Evolutionary conservation across 2,888 invertebrate genomes (phyloP).

Genomic region (Chloroclysta siterata): DNA sequence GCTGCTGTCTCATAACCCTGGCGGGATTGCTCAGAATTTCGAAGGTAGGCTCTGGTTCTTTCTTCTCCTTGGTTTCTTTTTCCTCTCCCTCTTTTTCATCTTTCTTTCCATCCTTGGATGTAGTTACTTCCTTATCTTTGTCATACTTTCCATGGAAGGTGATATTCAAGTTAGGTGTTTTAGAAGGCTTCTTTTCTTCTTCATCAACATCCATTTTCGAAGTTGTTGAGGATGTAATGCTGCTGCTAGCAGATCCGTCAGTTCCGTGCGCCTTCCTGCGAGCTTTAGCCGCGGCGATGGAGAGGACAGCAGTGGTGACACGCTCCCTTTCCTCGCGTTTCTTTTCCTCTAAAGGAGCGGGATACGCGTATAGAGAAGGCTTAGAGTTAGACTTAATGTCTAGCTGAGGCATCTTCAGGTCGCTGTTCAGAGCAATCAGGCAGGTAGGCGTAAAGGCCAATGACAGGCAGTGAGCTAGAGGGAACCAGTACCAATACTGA

Average conservation of each 20-base stretch:
- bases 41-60: conserved; percentile 96
- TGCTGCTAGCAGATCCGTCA: conserved; percentile 85
- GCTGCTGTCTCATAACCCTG: conserved; percentile 95
- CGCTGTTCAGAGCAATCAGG: conserved; percentile 96
- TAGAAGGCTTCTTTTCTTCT: conserved; percentile 83
- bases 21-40: conserved; percentile 98
- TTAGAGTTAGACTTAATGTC: conserved; percentile 96
- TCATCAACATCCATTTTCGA: conserved; percentile 96
- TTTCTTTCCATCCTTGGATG: conserved; percentile 80
- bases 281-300: conserved; percentile 96
- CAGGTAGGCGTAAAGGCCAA: conserved; percentile 98
- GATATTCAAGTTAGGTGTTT: conserved; percentile 78
- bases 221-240: conserved; percentile 83
- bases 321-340: conserved; percentile 99
- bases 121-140: conserved; percentile 59
- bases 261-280: conserved; percentile 92
- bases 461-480: conserved; percentile 97
- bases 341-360: conserved; percentile 98
- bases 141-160: conserved; percentile 82
- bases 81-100: conserved; percentile 80
- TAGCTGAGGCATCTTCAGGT: conserved; percentile 96
- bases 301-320: conserved; percentile 98
- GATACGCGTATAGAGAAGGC: conserved; percentile 98
- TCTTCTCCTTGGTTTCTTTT: conserved; percentile 82
- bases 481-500: conserved; percentile 99